Percentiles rank a stretch among this genome's conserved stretches.
These are phyloP conservation scores for Eristalis arbustorum DNA, from an alignment of 2,888 invertebrate species.

Conservation along the genomic window DNA sequence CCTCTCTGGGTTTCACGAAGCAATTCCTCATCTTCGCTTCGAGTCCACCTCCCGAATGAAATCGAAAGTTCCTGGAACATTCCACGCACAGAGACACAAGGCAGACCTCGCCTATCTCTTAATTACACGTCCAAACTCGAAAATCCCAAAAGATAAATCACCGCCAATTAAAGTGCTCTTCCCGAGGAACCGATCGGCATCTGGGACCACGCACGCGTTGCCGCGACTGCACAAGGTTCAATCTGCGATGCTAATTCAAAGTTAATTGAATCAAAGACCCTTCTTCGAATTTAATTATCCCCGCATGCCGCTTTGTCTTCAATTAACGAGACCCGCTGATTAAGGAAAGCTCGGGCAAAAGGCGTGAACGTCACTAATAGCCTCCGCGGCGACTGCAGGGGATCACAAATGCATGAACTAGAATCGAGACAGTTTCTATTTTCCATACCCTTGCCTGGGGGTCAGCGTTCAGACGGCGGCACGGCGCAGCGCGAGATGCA, in stretches of 20 bases:
- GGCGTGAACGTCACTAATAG: conserved; percentile 12
- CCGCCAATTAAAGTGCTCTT: conserved; percentile 5
- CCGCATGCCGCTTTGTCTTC: not conserved
- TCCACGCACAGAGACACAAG: not conserved
- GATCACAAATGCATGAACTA: conserved; percentile 2
- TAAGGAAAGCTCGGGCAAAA: not conserved
- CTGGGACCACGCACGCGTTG: not conserved
- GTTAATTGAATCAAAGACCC: conserved; percentile 21
- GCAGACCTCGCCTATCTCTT: conserved; percentile 5
- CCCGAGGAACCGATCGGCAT: not conserved
- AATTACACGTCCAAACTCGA: conserved; percentile 2
- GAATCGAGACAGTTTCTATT: conserved; percentile 15
- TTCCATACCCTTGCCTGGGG: not conserved
- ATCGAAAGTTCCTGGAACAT: not conserved
- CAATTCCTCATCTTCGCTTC: not conserved
- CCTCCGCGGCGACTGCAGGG: not conserved
- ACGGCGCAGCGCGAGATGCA: not conserved
- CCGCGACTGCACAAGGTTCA: conserved; percentile 5
- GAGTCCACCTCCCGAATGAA: not conserved
- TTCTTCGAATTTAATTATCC: conserved; percentile 24
- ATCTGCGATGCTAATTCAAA: conserved; percentile 25
- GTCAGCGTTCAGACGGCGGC: not conserved
- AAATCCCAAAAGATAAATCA: conserved; percentile 14
- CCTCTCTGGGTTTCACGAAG: not conserved
- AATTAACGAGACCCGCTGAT: conserved; percentile 2